phyloP scores from a whole-genome alignment of 2,113 vertebrate genomes.

The Circaetus gallicus region DNA sequence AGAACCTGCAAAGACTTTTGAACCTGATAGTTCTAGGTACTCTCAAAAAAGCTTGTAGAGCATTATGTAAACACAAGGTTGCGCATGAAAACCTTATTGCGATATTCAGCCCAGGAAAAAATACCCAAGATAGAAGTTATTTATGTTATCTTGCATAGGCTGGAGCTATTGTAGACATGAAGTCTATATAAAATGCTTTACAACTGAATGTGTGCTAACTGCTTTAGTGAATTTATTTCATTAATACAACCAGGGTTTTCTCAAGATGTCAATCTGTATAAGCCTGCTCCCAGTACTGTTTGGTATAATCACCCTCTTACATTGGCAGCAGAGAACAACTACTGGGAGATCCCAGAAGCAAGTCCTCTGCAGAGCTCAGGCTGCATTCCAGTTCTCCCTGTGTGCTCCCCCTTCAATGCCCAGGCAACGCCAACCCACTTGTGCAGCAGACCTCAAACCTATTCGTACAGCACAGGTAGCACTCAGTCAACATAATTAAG shows the following conservation, averaged over 20 bases:
- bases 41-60: neutral
- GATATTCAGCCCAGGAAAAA: neutral
- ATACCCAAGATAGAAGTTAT: neutral
- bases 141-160: neutral
- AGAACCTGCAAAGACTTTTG: neutral
- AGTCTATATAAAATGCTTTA: neutral
- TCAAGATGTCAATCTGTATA: neutral
- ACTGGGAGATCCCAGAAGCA: neutral
- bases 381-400: neutral
- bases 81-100: neutral
- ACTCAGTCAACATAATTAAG: neutral
- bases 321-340: neutral
- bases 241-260: neutral
- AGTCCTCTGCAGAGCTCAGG: neutral
- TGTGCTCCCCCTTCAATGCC: rapidly evolving
- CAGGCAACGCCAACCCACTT: neutral
- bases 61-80: neutral
- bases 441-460: neutral
- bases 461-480: neutral
- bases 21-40: neutral
- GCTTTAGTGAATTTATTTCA: neutral
- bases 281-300: neutral
- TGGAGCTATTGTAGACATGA: neutral
- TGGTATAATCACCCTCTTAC: neutral
- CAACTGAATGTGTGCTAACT: neutral